A percentile compares a stretch with the other conserved stretches of the same genome.
Conservation (phyloP, 53 echinoderm and acorn worm genomes). For the Astropecten irregularis region DNA sequence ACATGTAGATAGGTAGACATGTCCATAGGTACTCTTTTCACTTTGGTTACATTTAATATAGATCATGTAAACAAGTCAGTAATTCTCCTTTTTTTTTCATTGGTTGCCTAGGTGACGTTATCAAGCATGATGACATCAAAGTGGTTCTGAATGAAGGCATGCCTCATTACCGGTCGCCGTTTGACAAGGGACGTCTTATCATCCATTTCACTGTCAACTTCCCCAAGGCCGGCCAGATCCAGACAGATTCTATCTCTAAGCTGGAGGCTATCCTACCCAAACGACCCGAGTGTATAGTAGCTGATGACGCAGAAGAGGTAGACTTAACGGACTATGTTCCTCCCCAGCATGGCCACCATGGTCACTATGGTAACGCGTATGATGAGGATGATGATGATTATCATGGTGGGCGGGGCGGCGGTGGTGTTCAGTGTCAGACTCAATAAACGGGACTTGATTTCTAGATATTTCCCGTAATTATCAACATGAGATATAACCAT, state of each 20-base stretch:
- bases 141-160: conserved; percentile 84
- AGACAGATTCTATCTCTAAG: conserved; percentile 46
- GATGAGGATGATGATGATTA: conserved; percentile 77
- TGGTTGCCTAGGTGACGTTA: conserved; percentile 92
- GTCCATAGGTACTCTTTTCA: no score
- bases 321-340: conserved; percentile 61
- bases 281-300: conserved; percentile 68
- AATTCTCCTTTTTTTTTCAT: no score
- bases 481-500: neutral
- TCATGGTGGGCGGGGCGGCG: conserved; percentile 53
- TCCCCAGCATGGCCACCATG: conserved; percentile 50
- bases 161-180: conserved; percentile 80
- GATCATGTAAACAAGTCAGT: no score
- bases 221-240: conserved; percentile 61
- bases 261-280: conserved; percentile 77
- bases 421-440: conserved; percentile 84
- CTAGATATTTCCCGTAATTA: neutral
- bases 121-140: conserved; percentile 88
- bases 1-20: no score
- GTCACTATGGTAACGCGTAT: conserved; percentile 58
- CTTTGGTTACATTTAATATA: no score
- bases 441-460: conserved; percentile 55
- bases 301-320: conserved; percentile 82
- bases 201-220: conserved; percentile 90
- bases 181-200: conserved; percentile 89